Conservation (phyloP, 2,888 invertebrate genomes). For the Melikaiella ostensackeni region DNA sequence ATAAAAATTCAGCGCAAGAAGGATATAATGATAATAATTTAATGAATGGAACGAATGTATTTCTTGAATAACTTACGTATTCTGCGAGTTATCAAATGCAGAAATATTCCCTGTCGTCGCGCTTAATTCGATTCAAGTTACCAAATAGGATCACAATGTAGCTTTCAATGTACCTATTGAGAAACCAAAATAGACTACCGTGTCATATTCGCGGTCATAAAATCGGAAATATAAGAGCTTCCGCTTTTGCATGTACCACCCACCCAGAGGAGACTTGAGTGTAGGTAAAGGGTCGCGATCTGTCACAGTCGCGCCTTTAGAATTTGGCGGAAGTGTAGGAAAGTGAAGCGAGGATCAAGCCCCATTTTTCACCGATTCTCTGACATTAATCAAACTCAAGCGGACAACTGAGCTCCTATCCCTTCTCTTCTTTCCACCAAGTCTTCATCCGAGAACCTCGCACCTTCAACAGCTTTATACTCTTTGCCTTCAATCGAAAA, state of each 20-base stretch:
- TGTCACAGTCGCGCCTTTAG: slow-evolving; percentile 44
- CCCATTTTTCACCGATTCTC: slow-evolving; percentile 65
- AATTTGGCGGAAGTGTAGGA: slow-evolving; percentile 45
- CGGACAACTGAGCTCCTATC: slow-evolving; percentile 43
- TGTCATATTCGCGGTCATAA: not conserved
- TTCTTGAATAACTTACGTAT: too few species aligned
- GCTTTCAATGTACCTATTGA: not conserved
- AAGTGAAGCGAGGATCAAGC: slow-evolving; percentile 54
- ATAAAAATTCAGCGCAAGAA: too few species aligned
- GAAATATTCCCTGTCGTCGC: not conserved
- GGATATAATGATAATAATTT: too few species aligned
- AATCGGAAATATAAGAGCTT: not conserved
- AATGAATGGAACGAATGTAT: too few species aligned
- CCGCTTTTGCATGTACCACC: not conserved
- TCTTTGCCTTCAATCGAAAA: not conserved
- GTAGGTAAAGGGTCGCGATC: slow-evolving; percentile 29
- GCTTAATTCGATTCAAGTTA: not conserved
- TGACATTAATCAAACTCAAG: slow-evolving; percentile 69
- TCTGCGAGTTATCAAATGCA: not conserved
- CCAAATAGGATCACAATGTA: not conserved
- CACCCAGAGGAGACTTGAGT: not conserved
- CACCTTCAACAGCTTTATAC: not conserved
- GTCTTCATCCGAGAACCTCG: not conserved
- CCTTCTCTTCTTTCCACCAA: slow-evolving; percentile 18
- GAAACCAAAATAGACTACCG: not conserved